Percentiles rank a stretch among this genome's conserved stretches.
Evolutionary conservation across 2,888 invertebrate species (phyloP).

Genomic region (Napeogenes sylphis): DNA sequence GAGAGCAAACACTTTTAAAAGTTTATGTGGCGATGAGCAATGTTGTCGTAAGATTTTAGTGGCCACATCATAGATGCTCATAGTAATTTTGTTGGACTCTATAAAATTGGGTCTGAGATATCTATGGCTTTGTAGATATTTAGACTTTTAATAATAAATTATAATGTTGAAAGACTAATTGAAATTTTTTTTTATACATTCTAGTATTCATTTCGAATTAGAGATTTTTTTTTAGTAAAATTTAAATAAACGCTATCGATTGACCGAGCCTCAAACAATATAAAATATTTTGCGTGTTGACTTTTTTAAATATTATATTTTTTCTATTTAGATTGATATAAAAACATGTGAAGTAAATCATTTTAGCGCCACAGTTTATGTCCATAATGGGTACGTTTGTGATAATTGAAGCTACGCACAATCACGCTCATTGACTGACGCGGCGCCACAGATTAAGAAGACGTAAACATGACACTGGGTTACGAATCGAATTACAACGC

Average conservation of each 20-base stretch:
- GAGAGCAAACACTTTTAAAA: slow-evolving; percentile 73
- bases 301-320: too few species aligned
- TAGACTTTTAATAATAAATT: slow-evolving; percentile 35
- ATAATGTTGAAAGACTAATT: slow-evolving; percentile 30
- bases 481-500: too few species aligned
- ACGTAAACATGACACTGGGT: background rate
- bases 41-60: slow-evolving; percentile 72
- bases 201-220: too few species aligned
- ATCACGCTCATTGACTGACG: slow-evolving; percentile 55
- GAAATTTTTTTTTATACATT: background rate
- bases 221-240: too few species aligned
- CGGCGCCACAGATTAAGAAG: slow-evolving; percentile 44
- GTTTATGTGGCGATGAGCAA: slow-evolving; percentile 69
- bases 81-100: slow-evolving; percentile 55
- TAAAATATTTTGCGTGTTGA: too few species aligned
- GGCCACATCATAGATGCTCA: slow-evolving; percentile 66
- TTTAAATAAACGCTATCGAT: too few species aligned
- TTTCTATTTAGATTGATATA: too few species aligned
- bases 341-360: too few species aligned
- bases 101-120: slow-evolving; percentile 59
- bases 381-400: slow-evolving; percentile 59
- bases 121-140: slow-evolving; percentile 41
- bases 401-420: slow-evolving; percentile 71
- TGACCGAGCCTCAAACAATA: too few species aligned
- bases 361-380: slow-evolving; percentile 39